Conservation (phyloP, 2,113 vertebrate genomes). For the Xenotilapia flavipinnis region DNA sequence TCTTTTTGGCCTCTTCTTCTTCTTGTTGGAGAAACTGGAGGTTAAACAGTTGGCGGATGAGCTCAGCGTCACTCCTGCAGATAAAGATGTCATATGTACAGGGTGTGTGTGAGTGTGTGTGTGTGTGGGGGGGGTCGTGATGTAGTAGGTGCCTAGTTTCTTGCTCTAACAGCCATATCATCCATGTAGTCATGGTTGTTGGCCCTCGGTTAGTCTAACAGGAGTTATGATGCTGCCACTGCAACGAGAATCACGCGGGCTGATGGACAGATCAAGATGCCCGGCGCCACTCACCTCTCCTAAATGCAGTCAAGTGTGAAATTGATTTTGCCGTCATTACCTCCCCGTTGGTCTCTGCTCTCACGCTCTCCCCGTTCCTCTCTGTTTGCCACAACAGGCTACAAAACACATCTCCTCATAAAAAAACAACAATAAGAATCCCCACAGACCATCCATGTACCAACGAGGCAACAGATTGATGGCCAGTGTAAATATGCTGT, state of each 20-base stretch:
- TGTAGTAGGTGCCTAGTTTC: neutral
- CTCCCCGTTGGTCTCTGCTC: constrained; percentile 15
- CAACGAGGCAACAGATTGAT: constrained; percentile 48
- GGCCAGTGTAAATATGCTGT: neutral
- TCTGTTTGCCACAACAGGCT: neutral
- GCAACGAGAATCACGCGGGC: constrained; percentile 38
- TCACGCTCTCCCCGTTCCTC: neutral
- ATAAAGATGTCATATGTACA: neutral
- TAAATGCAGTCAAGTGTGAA: constrained; percentile 59
- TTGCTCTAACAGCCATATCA: constrained; percentile 24
- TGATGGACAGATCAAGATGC: constrained; percentile 57
- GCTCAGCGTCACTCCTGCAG: neutral
- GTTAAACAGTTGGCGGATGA: neutral
- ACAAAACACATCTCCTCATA: neutral
- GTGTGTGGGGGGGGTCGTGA: neutral
- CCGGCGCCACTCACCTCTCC: constrained; percentile 25
- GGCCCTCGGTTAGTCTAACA: constrained; percentile 16
- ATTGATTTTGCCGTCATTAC: constrained; percentile 62
- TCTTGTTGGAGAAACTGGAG: neutral
- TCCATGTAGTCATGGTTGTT: constrained; percentile 5
- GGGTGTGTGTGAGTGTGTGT: neutral
- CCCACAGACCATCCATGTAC: neutral
- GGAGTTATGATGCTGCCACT: constrained; percentile 8
- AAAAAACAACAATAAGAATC: neutral
- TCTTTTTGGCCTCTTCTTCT: neutral